Percentiles rank a stretch among this genome's conserved stretches.
phyloP scores from a whole-genome alignment of 2,888 invertebrate genomes.

The Zeuzera pyrina region DNA sequence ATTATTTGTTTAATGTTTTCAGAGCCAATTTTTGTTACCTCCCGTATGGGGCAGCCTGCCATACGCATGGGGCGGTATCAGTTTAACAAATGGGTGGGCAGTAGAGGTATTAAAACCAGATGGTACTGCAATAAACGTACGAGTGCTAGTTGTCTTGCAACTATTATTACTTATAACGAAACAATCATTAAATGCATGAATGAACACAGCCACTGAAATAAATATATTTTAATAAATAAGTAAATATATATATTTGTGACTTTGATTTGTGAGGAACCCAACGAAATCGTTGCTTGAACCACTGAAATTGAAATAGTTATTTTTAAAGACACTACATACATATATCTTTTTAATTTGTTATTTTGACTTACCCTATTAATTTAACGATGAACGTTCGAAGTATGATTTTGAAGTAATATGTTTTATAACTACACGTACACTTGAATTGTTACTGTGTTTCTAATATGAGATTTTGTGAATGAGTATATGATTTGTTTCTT shows the following conservation, averaged over 20 bases:
- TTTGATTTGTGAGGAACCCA: not conserved
- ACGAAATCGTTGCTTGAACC: too few relatives aligned
- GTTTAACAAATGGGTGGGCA: constrained; percentile 17
- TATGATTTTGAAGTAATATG: too few relatives aligned
- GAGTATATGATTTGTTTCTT: too few relatives aligned
- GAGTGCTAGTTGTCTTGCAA: constrained; percentile 20
- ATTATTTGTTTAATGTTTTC: constrained; percentile 10
- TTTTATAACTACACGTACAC: not conserved
- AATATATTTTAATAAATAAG: not conserved
- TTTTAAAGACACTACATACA: too few relatives aligned
- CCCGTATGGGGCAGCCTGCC: constrained; percentile 22
- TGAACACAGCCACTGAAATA: constrained; percentile 19
- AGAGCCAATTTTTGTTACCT: constrained; percentile 16
- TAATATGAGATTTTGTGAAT: too few relatives aligned
- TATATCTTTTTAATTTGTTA: too few relatives aligned
- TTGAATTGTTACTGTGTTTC: too few relatives aligned
- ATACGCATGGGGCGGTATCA: constrained; percentile 21
- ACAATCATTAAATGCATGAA: constrained; percentile 19
- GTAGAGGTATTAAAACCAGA: constrained; percentile 15
- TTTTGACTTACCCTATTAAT: too few relatives aligned
- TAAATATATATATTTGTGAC: not conserved
- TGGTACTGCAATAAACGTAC: constrained; percentile 21
- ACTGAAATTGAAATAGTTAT: too few relatives aligned
- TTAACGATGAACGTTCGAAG: too few relatives aligned
- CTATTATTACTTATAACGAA: constrained; percentile 18